These are phyloP conservation scores for Megalops cyprinoides DNA, from an alignment of 2,797 vertebrate genomes.

Conservation along the genomic window DNA sequence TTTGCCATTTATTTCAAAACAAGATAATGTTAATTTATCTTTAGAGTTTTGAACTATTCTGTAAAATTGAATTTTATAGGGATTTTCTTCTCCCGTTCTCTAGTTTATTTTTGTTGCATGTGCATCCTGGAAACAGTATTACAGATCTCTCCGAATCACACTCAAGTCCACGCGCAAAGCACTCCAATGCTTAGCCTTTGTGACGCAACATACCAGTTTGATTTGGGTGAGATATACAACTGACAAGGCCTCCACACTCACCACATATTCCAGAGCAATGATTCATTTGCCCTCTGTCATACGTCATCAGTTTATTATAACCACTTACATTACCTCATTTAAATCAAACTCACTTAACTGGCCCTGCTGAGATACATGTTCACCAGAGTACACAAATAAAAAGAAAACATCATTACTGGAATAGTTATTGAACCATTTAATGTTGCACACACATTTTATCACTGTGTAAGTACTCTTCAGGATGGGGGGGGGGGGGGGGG, in stretches of 20 bases:
- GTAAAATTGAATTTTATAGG: no score
- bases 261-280: neutral
- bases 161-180: neutral
- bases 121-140: neutral
- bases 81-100: neutral
- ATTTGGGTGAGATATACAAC: neutral
- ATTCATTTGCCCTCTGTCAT: slow-evolving; percentile 8
- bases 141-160: neutral
- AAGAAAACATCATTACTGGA: neutral
- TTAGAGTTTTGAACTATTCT: neutral
- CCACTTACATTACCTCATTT: neutral
- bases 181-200: neutral
- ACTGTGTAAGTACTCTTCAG: neutral
- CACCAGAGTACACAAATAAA: neutral
- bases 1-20: no score
- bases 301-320: neutral
- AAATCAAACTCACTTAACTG: slow-evolving; percentile 1
- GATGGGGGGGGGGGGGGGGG: no score
- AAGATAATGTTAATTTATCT: no score
- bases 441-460: neutral
- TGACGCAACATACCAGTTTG: neutral
- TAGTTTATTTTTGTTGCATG: neutral
- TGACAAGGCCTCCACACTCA: neutral
- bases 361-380: neutral
- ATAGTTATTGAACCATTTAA: neutral